Conservation (phyloP, 2,888 invertebrate species). For the Cylloceria caligata region DNA sequence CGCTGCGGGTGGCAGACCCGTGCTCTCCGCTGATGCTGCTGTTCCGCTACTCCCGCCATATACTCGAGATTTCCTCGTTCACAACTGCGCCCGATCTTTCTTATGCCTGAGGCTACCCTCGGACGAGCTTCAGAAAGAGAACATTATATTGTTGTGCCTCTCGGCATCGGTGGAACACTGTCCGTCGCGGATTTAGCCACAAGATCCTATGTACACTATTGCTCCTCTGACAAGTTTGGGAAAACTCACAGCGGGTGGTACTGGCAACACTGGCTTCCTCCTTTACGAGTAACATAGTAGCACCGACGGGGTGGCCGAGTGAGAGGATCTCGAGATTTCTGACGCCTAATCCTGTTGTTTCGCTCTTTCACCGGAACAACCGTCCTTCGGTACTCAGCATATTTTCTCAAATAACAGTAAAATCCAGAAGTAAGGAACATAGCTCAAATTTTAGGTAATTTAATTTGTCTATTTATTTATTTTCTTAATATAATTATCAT, state of each 20-base stretch:
- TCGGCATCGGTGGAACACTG: slow-evolving; percentile 31
- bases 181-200: slow-evolving; percentile 57
- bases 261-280: not conserved
- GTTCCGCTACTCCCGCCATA: slow-evolving; percentile 26
- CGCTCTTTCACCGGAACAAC: slow-evolving; percentile 62
- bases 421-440: not conserved
- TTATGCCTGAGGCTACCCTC: slow-evolving; percentile 42
- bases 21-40: slow-evolving; percentile 20
- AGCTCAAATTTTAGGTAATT: not conserved
- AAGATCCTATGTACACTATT: slow-evolving; percentile 42
- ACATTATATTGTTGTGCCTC: slow-evolving; percentile 47
- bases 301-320: slow-evolving; percentile 44
- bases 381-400: not conserved
- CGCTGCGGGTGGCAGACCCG: slow-evolving; percentile 63
- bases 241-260: slow-evolving; percentile 81
- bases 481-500: not conserved
- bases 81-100: slow-evolving; percentile 33
- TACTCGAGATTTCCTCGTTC: slow-evolving; percentile 25
- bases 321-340: slow-evolving; percentile 73
- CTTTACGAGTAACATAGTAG: not conserved
- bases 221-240: slow-evolving; percentile 77
- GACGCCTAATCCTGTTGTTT: slow-evolving; percentile 75
- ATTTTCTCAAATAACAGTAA: not conserved
- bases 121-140: slow-evolving; percentile 29
- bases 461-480: not conserved